phyloP scores from a whole-genome alignment of 2,888 invertebrate species.

The Seira ritae region DNA sequence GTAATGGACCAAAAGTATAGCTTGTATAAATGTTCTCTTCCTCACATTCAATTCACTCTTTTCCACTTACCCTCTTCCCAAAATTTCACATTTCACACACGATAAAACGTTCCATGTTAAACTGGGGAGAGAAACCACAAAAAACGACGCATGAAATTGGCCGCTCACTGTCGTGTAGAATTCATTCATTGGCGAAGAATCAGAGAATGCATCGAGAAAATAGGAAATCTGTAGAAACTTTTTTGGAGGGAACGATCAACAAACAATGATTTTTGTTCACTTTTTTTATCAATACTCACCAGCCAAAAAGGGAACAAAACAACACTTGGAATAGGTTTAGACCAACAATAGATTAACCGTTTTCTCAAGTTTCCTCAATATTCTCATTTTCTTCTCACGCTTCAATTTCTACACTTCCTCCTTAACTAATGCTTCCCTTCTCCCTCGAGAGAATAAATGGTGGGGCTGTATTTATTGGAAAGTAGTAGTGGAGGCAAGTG shows the following conservation, averaged over 20 bases:
- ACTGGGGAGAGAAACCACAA: constrained; percentile 44
- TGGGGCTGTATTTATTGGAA: too few species aligned
- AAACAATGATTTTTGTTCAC: constrained; percentile 51
- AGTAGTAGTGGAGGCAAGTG: constrained; percentile 21
- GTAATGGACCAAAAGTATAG: too few species aligned
- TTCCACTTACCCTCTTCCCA: constrained; percentile 8
- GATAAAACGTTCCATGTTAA: constrained; percentile 40
- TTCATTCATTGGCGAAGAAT: too few species aligned
- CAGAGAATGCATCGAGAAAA: constrained; percentile 13
- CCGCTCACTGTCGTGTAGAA: constrained; percentile 11
- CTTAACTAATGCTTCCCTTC: constrained; percentile 9
- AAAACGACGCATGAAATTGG: constrained; percentile 13
- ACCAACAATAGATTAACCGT: background rate
- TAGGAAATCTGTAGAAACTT: background rate
- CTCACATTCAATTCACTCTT: background rate
- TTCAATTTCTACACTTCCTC: constrained; percentile 19
- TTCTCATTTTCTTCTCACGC: constrained; percentile 8
- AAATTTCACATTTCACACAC: constrained; percentile 58
- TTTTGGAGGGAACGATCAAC: constrained; percentile 35
- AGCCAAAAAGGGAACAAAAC: constrained; percentile 19
- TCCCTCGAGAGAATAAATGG: background rate
- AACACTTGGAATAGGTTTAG: background rate
- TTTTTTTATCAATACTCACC: constrained; percentile 53
- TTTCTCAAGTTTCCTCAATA: constrained; percentile 12
- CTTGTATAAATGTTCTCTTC: constrained; percentile 7